These are phyloP conservation scores for Copsychus sechellarum DNA, from an alignment of 2,113 vertebrate genomes.

Conservation along the genomic window DNA sequence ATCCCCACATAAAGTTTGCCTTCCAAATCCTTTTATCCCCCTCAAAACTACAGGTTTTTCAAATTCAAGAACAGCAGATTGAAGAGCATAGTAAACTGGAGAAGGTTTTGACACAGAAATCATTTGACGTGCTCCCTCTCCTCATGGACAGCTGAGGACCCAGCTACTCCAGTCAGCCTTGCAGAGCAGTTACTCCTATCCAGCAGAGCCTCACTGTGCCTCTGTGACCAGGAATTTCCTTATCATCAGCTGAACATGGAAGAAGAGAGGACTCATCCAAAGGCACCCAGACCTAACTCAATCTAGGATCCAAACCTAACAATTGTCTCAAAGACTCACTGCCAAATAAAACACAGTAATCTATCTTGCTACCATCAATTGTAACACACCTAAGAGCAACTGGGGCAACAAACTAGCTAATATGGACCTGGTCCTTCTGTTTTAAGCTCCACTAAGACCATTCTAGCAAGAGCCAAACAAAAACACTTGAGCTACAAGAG, in stretches of 20 bases:
- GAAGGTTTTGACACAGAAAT: not conserved
- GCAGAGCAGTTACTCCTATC: not conserved
- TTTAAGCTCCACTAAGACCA: not conserved
- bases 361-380: not conserved
- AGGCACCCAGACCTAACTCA: not conserved
- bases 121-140: not conserved
- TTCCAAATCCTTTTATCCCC: not conserved
- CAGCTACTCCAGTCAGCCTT: not conserved
- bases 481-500: not conserved
- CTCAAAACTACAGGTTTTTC: not conserved
- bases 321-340: not conserved
- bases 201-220: fast-evolving
- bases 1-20: not conserved
- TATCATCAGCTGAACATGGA: not conserved
- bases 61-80: not conserved
- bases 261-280: not conserved
- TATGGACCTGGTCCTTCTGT: not conserved
- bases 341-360: not conserved
- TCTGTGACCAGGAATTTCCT: not conserved
- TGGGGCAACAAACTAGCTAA: not conserved
- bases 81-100: not conserved
- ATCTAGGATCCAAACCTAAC: not conserved
- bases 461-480: not conserved
- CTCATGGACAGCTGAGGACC: not conserved
- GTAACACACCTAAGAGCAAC: not conserved